Evolutionary conservation across 2,888 invertebrate species (phyloP).

Genomic region (Drosophila anomalata): DNA sequence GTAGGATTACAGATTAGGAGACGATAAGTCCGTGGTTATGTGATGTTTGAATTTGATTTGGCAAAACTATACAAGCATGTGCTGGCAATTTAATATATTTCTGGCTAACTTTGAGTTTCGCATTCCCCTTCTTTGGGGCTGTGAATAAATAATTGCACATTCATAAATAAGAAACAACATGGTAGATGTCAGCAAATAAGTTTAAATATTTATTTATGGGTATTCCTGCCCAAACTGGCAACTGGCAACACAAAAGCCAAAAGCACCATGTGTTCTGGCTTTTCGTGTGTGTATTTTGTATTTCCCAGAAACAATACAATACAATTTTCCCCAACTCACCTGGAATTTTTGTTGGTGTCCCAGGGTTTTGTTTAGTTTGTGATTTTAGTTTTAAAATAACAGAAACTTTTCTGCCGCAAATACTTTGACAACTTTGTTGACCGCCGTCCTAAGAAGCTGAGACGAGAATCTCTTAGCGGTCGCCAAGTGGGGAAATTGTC

Average conservation of each 20-base stretch:
- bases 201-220: neutral
- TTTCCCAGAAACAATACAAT: slow-evolving; percentile 31
- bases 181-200: neutral
- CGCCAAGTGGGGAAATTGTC: slow-evolving; percentile 45
- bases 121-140: neutral
- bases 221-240: neutral
- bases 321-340: slow-evolving; percentile 13
- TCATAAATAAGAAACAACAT: neutral
- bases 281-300: slow-evolving; percentile 7
- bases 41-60: neutral
- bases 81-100: neutral
- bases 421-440: slow-evolving; percentile 60
- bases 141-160: neutral
- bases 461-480: slow-evolving; percentile 10
- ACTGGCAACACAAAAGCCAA: neutral
- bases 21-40: neutral
- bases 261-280: neutral
- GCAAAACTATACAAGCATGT: neutral
- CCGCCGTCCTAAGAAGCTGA: slow-evolving; percentile 38
- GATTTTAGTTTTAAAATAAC: slow-evolving; percentile 60
- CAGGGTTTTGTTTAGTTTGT: slow-evolving; percentile 40
- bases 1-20: neutral
- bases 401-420: slow-evolving; percentile 69
- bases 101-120: neutral
- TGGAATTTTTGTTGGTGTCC: neutral